Percentiles rank a stretch among this genome's conserved stretches.
Conservation (phyloP, 2,888 invertebrate genomes). For the Gryllus longicercus region DNA sequence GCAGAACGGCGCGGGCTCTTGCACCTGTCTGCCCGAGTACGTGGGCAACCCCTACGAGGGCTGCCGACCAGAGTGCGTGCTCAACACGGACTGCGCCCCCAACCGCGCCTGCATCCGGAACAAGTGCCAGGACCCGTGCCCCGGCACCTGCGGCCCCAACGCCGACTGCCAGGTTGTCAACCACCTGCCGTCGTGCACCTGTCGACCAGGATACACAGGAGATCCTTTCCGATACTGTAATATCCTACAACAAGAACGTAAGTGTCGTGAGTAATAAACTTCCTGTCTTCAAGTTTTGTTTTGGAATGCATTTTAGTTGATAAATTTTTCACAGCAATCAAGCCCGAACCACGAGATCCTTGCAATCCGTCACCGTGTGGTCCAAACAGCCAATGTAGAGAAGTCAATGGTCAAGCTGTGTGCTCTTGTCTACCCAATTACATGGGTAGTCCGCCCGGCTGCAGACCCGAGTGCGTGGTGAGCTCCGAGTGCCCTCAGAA, state of each 20-base stretch:
- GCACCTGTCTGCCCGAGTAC: constrained; percentile 52
- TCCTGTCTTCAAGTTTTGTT: not conserved
- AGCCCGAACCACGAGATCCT: constrained; percentile 50
- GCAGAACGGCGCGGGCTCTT: constrained; percentile 53
- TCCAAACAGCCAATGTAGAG: constrained; percentile 71
- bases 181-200: constrained; percentile 72
- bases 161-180: constrained; percentile 73
- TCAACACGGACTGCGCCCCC: constrained; percentile 66
- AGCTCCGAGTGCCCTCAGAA: constrained; percentile 71
- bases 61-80: constrained; percentile 64
- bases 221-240: constrained; percentile 70
- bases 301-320: not conserved
- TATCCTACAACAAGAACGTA: constrained; percentile 42
- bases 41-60: constrained; percentile 43
- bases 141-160: constrained; percentile 47
- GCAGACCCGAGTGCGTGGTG: constrained; percentile 72
- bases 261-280: constrained; percentile 4
- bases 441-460: constrained; percentile 68
- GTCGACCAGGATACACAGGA: constrained; percentile 66
- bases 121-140: constrained; percentile 52
- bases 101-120: constrained; percentile 64
- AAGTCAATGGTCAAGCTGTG: constrained; percentile 63
- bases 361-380: constrained; percentile 74
- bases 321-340: constrained; percentile 30
- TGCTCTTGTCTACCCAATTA: constrained; percentile 70